Evolutionary conservation across 1,140 invertebrate genomes (phyloP).

Genomic region (Sminthurides bifidus): DNA sequence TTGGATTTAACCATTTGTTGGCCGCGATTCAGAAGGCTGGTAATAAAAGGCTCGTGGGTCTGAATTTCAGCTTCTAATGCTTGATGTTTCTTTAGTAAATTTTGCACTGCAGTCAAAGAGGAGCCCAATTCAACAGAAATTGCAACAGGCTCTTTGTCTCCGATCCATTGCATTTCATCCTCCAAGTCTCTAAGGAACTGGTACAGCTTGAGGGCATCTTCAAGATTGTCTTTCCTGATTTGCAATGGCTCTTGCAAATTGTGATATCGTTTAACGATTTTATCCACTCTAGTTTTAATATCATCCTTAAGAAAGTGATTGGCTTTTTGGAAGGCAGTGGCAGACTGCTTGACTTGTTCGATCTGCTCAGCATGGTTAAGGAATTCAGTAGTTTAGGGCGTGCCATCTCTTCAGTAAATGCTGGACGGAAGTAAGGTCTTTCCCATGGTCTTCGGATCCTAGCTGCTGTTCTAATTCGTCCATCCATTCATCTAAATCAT

Average conservation of each 20-base stretch:
- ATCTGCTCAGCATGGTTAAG: conserved; percentile 63
- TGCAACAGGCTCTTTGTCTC: conserved; percentile 74
- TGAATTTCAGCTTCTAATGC: conserved; percentile 68
- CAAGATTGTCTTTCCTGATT: conserved; percentile 74
- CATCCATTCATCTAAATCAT: conserved; percentile 82
- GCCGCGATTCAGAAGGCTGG: conserved; percentile 55
- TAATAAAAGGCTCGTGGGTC: conserved; percentile 67
- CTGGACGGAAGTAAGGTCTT: conserved; percentile 65
- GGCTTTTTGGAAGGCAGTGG: conserved; percentile 56
- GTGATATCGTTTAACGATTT: conserved; percentile 49
- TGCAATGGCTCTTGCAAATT: conserved; percentile 78
- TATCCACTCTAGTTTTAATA: conserved; percentile 46
- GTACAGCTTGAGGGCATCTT: conserved; percentile 71
- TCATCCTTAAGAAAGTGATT: conserved; percentile 76
- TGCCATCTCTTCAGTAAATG: conserved; percentile 74
- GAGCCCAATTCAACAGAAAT: conserved; percentile 62
- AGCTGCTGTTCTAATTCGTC: conserved; percentile 72
- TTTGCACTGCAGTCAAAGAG: conserved; percentile 81
- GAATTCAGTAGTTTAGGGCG: conserved; percentile 68
- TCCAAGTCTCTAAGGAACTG: conserved; percentile 74
- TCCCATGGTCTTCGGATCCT: conserved; percentile 66
- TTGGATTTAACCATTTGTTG: conserved; percentile 65
- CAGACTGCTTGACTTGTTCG: conserved; percentile 62
- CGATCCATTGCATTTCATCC: conserved; percentile 71
- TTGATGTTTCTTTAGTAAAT: conserved; percentile 91